Evolutionary conservation across 1,140 invertebrate genomes (phyloP).

Genomic region (Drosophila kanapiae): DNA sequence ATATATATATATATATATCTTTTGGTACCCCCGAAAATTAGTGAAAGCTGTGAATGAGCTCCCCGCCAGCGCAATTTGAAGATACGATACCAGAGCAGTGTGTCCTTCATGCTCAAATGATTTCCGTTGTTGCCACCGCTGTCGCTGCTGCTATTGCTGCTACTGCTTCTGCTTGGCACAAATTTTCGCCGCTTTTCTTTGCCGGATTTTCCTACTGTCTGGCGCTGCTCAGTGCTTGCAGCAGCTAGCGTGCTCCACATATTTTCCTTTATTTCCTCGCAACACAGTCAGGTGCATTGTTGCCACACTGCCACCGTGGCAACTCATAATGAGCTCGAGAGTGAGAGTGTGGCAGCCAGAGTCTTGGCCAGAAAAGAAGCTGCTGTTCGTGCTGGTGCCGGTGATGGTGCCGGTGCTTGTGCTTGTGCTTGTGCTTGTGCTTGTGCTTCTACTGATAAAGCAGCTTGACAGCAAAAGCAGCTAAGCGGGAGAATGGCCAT

Average conservation of each 20-base stretch:
- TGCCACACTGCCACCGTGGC: conserved; percentile 25
- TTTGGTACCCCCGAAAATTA: conserved; percentile 10
- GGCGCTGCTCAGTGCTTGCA: neutral
- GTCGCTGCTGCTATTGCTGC: conserved; percentile 2
- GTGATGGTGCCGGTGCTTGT: neutral
- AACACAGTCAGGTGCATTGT: conserved; percentile 29
- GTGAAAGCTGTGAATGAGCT: conserved; percentile 38
- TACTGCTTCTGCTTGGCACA: conserved; percentile 30
- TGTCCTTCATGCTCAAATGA: conserved; percentile 54
- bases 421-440: neutral
- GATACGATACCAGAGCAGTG: conserved; percentile 38
- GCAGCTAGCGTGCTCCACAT: conserved; percentile 33
- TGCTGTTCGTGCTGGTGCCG: conserved; percentile 5
- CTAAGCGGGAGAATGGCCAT: conserved; percentile 40
- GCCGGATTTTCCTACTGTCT: conserved; percentile 36
- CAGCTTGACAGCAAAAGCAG: conserved; percentile 41
- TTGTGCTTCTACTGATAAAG: conserved; percentile 28
- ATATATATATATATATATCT: neutral
- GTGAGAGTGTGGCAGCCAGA: conserved; percentile 45
- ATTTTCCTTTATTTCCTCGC: conserved; percentile 44
- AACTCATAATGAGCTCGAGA: conserved; percentile 53
- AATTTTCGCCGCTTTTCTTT: conserved; percentile 43
- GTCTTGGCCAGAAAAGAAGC: conserved; percentile 41
- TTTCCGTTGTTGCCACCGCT: conserved; percentile 41
- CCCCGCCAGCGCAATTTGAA: conserved; percentile 35